Evolutionary conservation across 2,797 vertebrate genomes (phyloP).

Genomic region (Micromesistius poutassou): DNA sequence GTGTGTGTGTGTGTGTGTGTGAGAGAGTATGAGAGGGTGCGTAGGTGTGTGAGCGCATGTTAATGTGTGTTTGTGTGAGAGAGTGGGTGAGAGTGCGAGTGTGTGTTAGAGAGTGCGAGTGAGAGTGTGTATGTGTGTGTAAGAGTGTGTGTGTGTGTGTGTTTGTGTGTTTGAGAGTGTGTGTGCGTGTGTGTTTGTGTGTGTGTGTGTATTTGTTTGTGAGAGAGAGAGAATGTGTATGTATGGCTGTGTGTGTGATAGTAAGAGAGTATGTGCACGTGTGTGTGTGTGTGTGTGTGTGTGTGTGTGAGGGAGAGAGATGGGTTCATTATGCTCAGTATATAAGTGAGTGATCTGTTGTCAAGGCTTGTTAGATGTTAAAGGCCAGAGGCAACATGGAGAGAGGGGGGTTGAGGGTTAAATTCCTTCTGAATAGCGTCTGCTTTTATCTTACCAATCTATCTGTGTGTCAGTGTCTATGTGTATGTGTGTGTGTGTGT

Average conservation of each 20-base stretch:
- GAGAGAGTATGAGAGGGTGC: constrained; percentile 58
- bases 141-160: no score
- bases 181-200: constrained; percentile 8
- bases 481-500: constrained; percentile 24
- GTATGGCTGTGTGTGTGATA: constrained; percentile 12
- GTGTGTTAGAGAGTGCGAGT: constrained; percentile 10
- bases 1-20: constrained; percentile 19
- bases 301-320: constrained; percentile 60
- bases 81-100: constrained; percentile 17
- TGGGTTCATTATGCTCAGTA: constrained; percentile 76
- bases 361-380: constrained; percentile 74
- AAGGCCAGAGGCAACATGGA: constrained; percentile 72
- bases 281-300: neutral
- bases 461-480: constrained; percentile 57
- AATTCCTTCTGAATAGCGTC: constrained; percentile 79
- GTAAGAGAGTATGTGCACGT: constrained; percentile 7
- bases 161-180: no score
- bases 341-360: constrained; percentile 74
- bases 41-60: neutral
- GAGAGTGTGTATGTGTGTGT: constrained; percentile 21
- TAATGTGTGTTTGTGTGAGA: constrained; percentile 19
- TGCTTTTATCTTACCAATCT: constrained; percentile 78
- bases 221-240: constrained; percentile 17
- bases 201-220: constrained; percentile 22
- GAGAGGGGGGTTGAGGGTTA: constrained; percentile 48